phyloP scores from a whole-genome alignment of 2,113 vertebrate species.

The Colius striatus region DNA sequence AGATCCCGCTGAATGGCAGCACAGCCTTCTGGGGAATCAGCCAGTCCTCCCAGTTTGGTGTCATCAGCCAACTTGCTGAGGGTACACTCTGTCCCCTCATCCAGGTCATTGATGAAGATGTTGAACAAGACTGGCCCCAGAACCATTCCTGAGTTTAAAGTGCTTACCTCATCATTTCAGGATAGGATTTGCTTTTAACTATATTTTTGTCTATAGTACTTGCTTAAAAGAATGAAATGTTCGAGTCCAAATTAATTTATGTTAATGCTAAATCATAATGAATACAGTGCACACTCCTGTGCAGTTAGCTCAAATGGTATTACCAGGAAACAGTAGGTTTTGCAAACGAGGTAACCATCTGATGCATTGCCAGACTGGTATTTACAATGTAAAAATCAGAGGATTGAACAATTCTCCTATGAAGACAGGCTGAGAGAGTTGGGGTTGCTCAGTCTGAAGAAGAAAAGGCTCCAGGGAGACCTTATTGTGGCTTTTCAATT shows the following conservation, averaged over 20 bases:
- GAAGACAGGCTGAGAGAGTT: not conserved
- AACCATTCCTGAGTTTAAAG: too few relatives aligned
- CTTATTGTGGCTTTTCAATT: not conserved
- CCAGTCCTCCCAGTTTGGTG: too few relatives aligned
- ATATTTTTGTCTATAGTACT: not conserved
- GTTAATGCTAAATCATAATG: not conserved
- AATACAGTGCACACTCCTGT: not conserved
- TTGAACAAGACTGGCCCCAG: too few relatives aligned
- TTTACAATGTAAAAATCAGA: not conserved
- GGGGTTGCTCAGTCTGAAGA: not conserved
- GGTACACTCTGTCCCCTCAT: too few relatives aligned
- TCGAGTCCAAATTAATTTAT: not conserved
- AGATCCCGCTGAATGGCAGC: too few relatives aligned
- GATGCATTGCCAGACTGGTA: too few relatives aligned
- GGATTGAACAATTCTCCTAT: not conserved
- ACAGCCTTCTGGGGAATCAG: too few relatives aligned
- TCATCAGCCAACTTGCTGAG: too few relatives aligned
- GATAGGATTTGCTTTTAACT: not conserved
- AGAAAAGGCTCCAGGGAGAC: not conserved
- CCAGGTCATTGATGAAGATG: too few relatives aligned
- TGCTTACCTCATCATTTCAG: not conserved
- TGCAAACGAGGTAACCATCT: too few relatives aligned
- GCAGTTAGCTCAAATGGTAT: too few relatives aligned
- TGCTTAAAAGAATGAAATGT: not conserved
- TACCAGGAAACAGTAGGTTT: too few relatives aligned